These are phyloP conservation scores for Leptestheria dahalacensis DNA, from an alignment of 1,140 invertebrate species.

Conservation along the genomic window DNA sequence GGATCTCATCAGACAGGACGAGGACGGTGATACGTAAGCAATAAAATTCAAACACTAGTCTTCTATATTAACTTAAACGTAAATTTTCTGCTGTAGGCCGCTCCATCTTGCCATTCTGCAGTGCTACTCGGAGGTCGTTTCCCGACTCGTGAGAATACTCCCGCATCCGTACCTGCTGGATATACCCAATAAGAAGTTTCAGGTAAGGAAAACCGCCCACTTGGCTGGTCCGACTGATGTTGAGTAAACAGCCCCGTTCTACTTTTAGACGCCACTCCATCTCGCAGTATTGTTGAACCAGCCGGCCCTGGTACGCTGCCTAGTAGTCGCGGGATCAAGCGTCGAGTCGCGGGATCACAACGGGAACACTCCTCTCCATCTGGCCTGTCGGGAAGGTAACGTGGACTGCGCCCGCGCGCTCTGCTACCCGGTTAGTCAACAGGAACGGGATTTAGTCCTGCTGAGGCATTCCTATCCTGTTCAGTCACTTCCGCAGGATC, in stretches of 20 bases:
- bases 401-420: slow-evolving; percentile 44
- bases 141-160: slow-evolving; percentile 43
- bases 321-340: slow-evolving; percentile 51
- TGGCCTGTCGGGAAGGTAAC: slow-evolving; percentile 46
- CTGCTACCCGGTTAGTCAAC: slow-evolving; percentile 38
- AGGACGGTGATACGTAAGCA: slow-evolving; percentile 55
- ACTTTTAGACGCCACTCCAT: slow-evolving; percentile 47
- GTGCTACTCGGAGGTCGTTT: slow-evolving; percentile 44
- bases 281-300: slow-evolving; percentile 53
- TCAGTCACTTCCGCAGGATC: slow-evolving; percentile 22
- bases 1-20: slow-evolving; percentile 43
- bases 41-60: background rate
- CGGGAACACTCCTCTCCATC: slow-evolving; percentile 52
- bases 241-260: slow-evolving; percentile 1
- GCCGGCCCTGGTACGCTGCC: slow-evolving; percentile 40
- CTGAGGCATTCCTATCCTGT: slow-evolving; percentile 22
- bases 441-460: slow-evolving; percentile 33
- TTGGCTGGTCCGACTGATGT: background rate
- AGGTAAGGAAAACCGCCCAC: slow-evolving; percentile 25
- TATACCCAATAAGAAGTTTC: slow-evolving; percentile 46
- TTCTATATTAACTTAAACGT: background rate
- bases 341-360: slow-evolving; percentile 38
- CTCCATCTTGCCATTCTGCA: slow-evolving; percentile 60
- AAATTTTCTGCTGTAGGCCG: slow-evolving; percentile 36
- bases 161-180: slow-evolving; percentile 49